Base-by-base conservation (phyloP, 2,113 vertebrate genomes). In the Nansenia antarctica region DNA sequence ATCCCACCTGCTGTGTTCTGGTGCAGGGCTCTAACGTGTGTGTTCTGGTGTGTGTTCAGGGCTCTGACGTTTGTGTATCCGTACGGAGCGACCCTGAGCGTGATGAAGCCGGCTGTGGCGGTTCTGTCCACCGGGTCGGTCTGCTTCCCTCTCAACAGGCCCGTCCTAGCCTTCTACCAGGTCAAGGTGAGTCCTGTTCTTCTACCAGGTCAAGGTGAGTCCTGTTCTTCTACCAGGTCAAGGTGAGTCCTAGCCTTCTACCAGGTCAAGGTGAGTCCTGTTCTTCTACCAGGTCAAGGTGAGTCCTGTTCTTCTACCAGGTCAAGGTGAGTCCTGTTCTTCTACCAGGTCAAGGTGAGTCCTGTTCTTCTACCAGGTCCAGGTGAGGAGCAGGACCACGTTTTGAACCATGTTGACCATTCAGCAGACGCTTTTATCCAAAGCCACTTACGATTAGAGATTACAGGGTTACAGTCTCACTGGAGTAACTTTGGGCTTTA, bases 41-140 rank as follows among this genome's bases (percentile, higher is more conserved):
- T n/a, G n/a, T n/a, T n/a, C n/a, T n/a, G n/a, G n/a, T n/a, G n/a
- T n/a, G n/a, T n/a, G n/a, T n/a, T n/a, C n/a, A n/a, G 98, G 76
- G 93, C 94, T 15, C 94, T 99, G 27, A 94, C 94, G 14, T 99
- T 98, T 5, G 91, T 99, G 37, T 99, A 98, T 64, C 96, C 98
- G 0, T 99, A 95, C 52, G 98, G 97, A 49, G 95, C 97, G 70
- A 99, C 98, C 0, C 74, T 99, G 82, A 98, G 90, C 1, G 95
- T 99, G 73, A 95, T 96, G 85, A 98, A 96, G 69, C 98, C 98
- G 9, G 97, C 96, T 15, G 90, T 95, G 73, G 94, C 96, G 45
- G 61, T 96, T 67, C 89, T 99, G 45, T 99, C 98, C 9, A 98
- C 97, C 0, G 98, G 98, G 29, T 98, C 95, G 0, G 93, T 98